Percentiles rank a stretch among this genome's conserved stretches.
phyloP scores from a whole-genome alignment of 2,888 invertebrate genomes.

The Electrophaes corylata region DNA sequence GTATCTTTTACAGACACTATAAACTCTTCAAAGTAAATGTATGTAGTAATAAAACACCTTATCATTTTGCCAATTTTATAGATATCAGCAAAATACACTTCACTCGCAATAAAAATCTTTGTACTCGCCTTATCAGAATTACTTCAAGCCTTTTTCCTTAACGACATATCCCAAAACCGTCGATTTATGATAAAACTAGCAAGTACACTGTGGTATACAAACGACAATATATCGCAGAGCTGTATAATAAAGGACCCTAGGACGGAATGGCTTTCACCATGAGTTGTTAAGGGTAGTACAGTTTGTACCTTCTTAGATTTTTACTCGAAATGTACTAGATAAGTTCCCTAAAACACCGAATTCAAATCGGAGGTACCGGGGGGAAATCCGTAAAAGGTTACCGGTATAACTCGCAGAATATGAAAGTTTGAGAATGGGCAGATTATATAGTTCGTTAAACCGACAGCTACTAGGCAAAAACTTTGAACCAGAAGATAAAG shows the following conservation, averaged over 20 bases:
- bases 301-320: background rate
- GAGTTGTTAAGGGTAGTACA: slow-evolving; percentile 7
- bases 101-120: slow-evolving; percentile 27
- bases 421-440: too few species aligned
- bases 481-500: too few species aligned
- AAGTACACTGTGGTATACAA: slow-evolving; percentile 15
- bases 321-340: background rate
- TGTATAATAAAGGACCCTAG: slow-evolving; percentile 18
- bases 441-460: too few species aligned
- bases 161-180: slow-evolving; percentile 23
- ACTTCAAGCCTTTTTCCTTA: slow-evolving; percentile 27
- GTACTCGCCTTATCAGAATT: slow-evolving; percentile 25
- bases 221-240: slow-evolving; percentile 20
- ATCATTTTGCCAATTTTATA: slow-evolving; percentile 21
- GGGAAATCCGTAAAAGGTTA: too few species aligned
- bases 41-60: slow-evolving; percentile 19
- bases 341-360: background rate
- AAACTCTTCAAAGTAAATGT: slow-evolving; percentile 3
- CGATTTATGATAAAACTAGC: slow-evolving; percentile 24
- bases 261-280: slow-evolving; percentile 7
- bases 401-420: too few species aligned
- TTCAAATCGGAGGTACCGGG: background rate
- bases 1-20: background rate
- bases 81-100: slow-evolving; percentile 18
- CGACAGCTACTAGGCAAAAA: too few species aligned